Evolutionary conservation across 1,140 invertebrate genomes (phyloP), one percentile per base, ranked within the genome.

Genomic region (Neuroterus valhalla): DNA sequence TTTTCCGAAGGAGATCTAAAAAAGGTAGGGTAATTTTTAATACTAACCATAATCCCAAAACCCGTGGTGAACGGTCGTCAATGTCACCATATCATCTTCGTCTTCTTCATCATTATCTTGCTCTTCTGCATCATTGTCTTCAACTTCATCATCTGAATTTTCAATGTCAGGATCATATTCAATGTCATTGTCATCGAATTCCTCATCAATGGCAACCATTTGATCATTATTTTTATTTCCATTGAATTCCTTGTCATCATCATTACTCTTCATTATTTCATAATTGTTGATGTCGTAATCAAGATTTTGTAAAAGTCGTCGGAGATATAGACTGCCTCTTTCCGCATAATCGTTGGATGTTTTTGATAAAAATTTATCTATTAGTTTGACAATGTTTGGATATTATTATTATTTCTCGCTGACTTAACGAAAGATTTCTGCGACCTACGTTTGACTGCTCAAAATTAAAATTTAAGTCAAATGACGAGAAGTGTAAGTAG

Each of bases 21-120:
- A 17, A 50, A 21, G 26, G 38, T n/a, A 52, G 48, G 50, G 14
- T 52, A 43, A 26, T 67, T 70, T 72, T 68, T 62, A 76, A 69
- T 72, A 85, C 85, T 83, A 83, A 87, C 84, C 81, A 74, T 86
- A 79, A 68, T 85, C 80, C 71, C 80, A 80, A 74, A 78, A 70
- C 8, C 66, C 74, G 55, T 8, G 31, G 31, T 38, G 4, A 8
- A 46, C 12, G 46, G 45, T 31, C 74, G 10, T 79, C 68, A 3
- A 70, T 55, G 0, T 42, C 48, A 12, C 74, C 70, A 0, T 50
- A 1, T 69, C 62, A 19, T 70, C 17, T 11, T 73, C 71, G 10
- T 68, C 72, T 12, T 74, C 74, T 8, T 43, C 11, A 12, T 43
- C 69, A 3, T 75, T 66, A 5, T 81, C 76, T 3, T 82, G 69